Evolutionary conservation across 2,113 vertebrate genomes (phyloP).

Genomic region (Brachyhypopomus occidentalis): DNA sequence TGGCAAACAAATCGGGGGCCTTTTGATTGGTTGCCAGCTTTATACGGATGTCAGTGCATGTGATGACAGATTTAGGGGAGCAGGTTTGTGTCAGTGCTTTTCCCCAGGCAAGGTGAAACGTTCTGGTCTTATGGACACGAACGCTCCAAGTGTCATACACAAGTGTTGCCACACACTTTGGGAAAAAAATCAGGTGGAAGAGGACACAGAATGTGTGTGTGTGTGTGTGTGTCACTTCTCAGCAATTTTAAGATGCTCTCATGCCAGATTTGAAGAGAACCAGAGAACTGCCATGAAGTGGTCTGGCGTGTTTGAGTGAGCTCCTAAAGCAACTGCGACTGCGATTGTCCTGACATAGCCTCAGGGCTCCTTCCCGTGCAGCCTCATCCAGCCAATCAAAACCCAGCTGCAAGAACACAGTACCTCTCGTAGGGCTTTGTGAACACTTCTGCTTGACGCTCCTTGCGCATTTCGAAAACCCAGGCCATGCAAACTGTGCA

Average conservation of each 20-base stretch:
- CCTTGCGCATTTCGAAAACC: neutral
- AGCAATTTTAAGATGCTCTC: conserved; percentile 26
- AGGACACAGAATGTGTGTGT: neutral
- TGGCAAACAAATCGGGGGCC: conserved; percentile 28
- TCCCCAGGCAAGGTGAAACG: neutral
- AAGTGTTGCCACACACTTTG: conserved; percentile 13
- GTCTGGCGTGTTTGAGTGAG: neutral
- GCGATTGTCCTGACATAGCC: conserved; percentile 26
- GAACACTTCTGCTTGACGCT: conserved; percentile 8
- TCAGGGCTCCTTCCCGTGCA: conserved; percentile 19
- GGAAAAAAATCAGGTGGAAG: neutral
- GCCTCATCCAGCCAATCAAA: conserved; percentile 7
- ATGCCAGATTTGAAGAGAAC: conserved; percentile 3
- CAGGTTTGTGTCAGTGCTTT: conserved; percentile 21
- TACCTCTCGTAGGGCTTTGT: neutral
- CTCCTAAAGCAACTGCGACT: conserved; percentile 25
- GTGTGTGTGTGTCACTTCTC: neutral
- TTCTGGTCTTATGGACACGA: conserved; percentile 24
- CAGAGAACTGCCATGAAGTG: conserved; percentile 20
- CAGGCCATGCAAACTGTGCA: neutral
- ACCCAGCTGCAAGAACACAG: conserved; percentile 1
- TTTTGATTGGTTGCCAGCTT: conserved; percentile 17
- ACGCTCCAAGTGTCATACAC: conserved; percentile 27
- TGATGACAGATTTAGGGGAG: neutral
- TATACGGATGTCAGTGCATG: neutral